phyloP scores from a whole-genome alignment of 2,113 vertebrate species.

The Chaetodon trifascialis region DNA sequence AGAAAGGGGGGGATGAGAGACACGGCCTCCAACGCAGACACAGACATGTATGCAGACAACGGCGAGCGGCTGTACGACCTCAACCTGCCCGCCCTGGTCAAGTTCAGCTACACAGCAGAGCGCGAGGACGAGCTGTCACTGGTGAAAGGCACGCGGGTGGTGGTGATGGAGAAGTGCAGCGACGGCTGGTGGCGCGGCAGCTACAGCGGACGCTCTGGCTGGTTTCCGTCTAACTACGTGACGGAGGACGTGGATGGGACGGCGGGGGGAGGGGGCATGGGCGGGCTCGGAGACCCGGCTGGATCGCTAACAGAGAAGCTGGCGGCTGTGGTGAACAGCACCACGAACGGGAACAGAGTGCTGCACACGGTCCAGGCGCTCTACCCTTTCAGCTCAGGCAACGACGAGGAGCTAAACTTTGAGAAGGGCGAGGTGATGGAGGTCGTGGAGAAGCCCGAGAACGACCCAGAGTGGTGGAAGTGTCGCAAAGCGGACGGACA shows the following conservation, averaged over 20 bases:
- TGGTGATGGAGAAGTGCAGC: constrained; percentile 95
- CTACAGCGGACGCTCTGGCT: constrained; percentile 89
- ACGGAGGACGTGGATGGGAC: constrained; percentile 90
- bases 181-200: constrained; percentile 95
- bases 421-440: constrained; percentile 94
- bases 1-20: constrained; percentile 89
- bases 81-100: constrained; percentile 91
- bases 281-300: constrained; percentile 82
- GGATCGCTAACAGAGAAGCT: constrained; percentile 90
- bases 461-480: constrained; percentile 95
- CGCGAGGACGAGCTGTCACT: constrained; percentile 92
- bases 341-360: constrained; percentile 85
- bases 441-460: constrained; percentile 93
- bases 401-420: constrained; percentile 94
- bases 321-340: constrained; percentile 87
- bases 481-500: constrained; percentile 92
- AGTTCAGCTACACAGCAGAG: constrained; percentile 93
- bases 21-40: constrained; percentile 86
- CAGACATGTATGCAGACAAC: constrained; percentile 87
- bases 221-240: constrained; percentile 95
- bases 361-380: constrained; percentile 92
- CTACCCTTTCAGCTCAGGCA: constrained; percentile 91
- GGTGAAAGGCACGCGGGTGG: constrained; percentile 91
- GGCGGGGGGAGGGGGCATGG: constrained; percentile 78
- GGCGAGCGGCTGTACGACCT: constrained; percentile 92